Evolutionary conservation across 2,113 vertebrate genomes (phyloP).

Genomic region (Phycodurus eques): DNA sequence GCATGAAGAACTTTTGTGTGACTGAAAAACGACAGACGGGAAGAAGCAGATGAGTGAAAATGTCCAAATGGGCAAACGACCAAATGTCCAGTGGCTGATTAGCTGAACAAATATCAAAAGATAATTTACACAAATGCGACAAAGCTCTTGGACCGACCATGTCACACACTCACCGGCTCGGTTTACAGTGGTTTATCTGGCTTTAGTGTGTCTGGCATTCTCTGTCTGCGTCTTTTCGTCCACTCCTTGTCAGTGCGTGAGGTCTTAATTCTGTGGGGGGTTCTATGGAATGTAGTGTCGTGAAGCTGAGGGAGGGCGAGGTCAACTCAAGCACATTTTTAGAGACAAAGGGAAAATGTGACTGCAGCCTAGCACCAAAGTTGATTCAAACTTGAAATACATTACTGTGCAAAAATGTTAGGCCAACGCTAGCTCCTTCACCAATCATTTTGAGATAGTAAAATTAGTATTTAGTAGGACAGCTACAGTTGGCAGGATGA

Average conservation of each 20-base stretch:
- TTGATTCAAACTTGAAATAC: no score
- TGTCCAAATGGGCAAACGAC: conserved; percentile 7
- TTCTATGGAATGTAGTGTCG: conserved; percentile 18
- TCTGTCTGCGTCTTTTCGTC: conserved; percentile 6
- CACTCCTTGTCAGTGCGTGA: not conserved
- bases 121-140: conserved; percentile 23
- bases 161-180: conserved; percentile 22
- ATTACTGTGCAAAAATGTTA: not conserved
- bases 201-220: conserved; percentile 30
- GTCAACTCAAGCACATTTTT: not conserved
- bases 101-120: conserved; percentile 34
- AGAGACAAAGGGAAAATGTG: not conserved
- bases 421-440: no score
- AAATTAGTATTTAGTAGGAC: no score
- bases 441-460: no score
- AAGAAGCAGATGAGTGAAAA: conserved; percentile 15
- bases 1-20: not conserved
- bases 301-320: no score
- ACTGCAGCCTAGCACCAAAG: no score
- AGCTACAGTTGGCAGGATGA: no score
- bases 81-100: conserved; percentile 14
- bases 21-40: conserved; percentile 9
- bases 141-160: conserved; percentile 18
- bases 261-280: conserved; percentile 18
- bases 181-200: conserved; percentile 45